Percentiles rank a stretch among this genome's conserved stretches.
Conservation (phyloP, 2,113 vertebrate genomes). For the Phasianus colchicus region DNA sequence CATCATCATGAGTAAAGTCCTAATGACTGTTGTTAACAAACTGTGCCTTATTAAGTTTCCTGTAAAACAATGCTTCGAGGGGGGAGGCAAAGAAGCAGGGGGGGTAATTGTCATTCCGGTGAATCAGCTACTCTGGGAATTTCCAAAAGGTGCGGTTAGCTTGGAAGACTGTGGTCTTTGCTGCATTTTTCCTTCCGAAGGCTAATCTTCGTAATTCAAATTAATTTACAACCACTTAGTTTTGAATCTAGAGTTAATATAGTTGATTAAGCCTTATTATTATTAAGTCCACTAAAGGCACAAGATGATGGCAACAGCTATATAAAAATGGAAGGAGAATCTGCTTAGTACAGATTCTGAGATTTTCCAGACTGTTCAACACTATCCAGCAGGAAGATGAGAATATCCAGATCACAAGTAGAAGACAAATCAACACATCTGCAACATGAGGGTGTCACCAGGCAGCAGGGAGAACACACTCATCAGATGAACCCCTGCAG, state of each 20-base stretch:
- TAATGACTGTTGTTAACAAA: constrained; percentile 60
- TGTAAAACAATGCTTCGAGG: constrained; percentile 50
- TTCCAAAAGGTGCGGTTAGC: constrained; percentile 67
- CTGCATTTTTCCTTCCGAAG: constrained; percentile 62
- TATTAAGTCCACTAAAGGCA: constrained; percentile 18
- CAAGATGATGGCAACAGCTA: neutral
- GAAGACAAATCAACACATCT: constrained; percentile 14
- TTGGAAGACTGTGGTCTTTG: constrained; percentile 1
- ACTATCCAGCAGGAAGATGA: neutral
- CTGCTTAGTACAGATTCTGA: neutral
- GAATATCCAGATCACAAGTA: neutral
- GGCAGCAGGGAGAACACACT: neutral
- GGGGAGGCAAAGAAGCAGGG: neutral
- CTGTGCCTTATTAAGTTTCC: constrained; percentile 56
- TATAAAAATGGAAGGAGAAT: neutral
- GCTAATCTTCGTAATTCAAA: constrained; percentile 51
- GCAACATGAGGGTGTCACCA: neutral
- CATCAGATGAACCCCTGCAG: neutral
- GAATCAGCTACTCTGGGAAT: constrained; percentile 71
- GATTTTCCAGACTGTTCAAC: constrained; percentile 12
- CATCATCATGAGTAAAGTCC: constrained; percentile 16
- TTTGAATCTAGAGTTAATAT: constrained; percentile 37
- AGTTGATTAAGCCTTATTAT: constrained; percentile 35
- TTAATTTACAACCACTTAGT: constrained; percentile 54
- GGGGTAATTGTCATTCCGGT: constrained; percentile 47